Evolutionary conservation across 2,888 invertebrate genomes (phyloP).

Genomic region (Patella ulyssiponensis): DNA sequence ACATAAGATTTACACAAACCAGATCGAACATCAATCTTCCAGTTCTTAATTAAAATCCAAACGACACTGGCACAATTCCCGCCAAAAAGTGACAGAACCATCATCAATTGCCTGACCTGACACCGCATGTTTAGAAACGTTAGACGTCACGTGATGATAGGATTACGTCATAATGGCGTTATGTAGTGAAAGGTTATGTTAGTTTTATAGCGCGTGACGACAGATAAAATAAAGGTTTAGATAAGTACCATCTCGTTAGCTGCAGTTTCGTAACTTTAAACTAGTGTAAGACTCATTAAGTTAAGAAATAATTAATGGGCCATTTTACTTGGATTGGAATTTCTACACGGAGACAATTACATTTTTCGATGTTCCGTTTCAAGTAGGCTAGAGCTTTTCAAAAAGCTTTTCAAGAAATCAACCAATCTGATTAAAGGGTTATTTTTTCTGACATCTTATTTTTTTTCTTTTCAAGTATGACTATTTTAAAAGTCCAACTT

Average conservation of each 20-base stretch:
- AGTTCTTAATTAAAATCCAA: conserved; percentile 1
- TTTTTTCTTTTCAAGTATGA: too few relatives aligned
- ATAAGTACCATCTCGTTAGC: not conserved
- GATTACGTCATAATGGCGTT: not conserved
- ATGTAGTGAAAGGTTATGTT: not conserved
- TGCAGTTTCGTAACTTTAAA: too few relatives aligned
- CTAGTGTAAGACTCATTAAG: too few relatives aligned
- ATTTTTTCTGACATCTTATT: too few relatives aligned
- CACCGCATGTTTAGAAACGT: conserved; percentile 11
- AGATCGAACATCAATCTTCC: conserved; percentile 1
- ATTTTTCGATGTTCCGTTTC: too few relatives aligned
- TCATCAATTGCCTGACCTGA: conserved; percentile 5
- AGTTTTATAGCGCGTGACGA: conserved; percentile 6
- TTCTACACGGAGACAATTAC: too few relatives aligned
- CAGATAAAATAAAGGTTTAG: conserved; percentile 4
- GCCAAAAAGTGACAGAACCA: conserved; percentile 4
- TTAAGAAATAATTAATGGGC: too few relatives aligned
- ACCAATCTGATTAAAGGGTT: too few relatives aligned
- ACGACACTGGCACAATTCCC: conserved; percentile 1
- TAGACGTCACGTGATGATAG: conserved; percentile 5
- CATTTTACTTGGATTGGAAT: too few relatives aligned
- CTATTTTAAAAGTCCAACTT: too few relatives aligned
- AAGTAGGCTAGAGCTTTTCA: too few relatives aligned
- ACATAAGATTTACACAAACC: not conserved
- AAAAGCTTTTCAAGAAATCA: too few relatives aligned